Conservation (phyloP, 2,888 invertebrate genomes). For the Camponotus fellah region DNA sequence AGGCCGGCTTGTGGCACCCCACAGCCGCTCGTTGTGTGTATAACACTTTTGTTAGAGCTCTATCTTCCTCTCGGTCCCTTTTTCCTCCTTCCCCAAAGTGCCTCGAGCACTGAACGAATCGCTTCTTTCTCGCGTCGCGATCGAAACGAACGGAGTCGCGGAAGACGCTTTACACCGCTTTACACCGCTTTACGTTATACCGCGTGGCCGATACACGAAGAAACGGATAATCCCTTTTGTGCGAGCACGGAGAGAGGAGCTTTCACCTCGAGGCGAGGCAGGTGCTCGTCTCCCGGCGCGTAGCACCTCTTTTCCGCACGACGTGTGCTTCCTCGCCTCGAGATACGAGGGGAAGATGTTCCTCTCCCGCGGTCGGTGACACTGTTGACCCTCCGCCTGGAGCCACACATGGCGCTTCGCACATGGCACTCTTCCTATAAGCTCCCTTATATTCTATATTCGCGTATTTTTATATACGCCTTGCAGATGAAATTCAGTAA, state of each 20-base stretch:
- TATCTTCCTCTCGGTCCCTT: not conserved
- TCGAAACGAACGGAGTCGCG: constrained; percentile 42
- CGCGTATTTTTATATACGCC: constrained; percentile 66
- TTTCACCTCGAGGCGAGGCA: constrained; percentile 73
- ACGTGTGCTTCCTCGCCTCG: constrained; percentile 42
- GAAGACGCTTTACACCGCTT: constrained; percentile 48
- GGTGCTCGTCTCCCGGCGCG: constrained; percentile 60
- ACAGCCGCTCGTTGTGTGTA: constrained; percentile 7
- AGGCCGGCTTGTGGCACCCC: not conserved
- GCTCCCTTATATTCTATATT: constrained; percentile 2
- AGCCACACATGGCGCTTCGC: constrained; percentile 73
- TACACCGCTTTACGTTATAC: constrained; percentile 68
- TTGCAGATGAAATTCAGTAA: constrained; percentile 70
- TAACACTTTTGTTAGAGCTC: constrained; percentile 46
- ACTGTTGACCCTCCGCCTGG: constrained; percentile 70
- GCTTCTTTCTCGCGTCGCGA: constrained; percentile 48
- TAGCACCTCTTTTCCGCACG: constrained; percentile 56
- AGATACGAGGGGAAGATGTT: constrained; percentile 54
- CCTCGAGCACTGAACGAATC: constrained; percentile 37
- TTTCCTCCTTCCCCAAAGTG: not conserved
- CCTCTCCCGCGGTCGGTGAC: constrained; percentile 63
- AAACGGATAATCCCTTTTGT: constrained; percentile 69
- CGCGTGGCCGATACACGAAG: constrained; percentile 59
- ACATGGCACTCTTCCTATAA: constrained; percentile 67
- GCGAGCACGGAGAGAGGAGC: constrained; percentile 32